Percentiles rank a stretch among this genome's conserved stretches.
These are phyloP conservation scores for Silurus aristotelis DNA, from an alignment of 2,797 vertebrate species.

Conservation along the genomic window DNA sequence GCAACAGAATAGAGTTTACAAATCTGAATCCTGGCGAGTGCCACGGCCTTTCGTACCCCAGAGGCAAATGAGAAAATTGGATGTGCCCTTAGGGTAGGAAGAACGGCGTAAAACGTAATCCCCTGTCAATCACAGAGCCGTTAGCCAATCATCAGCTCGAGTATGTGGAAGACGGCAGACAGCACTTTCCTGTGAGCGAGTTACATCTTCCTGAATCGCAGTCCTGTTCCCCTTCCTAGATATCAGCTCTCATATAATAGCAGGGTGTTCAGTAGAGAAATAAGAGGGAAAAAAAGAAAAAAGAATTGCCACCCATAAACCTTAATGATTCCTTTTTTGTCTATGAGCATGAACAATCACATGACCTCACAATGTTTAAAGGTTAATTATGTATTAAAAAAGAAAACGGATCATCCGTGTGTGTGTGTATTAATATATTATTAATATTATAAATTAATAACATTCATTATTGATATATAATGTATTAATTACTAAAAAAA, in stretches of 20 bases:
- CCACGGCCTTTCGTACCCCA: background rate
- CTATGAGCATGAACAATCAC: too few relatives aligned
- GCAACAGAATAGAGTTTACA: background rate
- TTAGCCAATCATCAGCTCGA: background rate
- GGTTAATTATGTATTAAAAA: too few relatives aligned
- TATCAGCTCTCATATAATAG: background rate
- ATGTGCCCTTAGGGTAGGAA: background rate
- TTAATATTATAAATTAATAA: too few relatives aligned
- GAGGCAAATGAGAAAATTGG: background rate
- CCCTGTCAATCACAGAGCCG: background rate
- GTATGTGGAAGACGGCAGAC: background rate
- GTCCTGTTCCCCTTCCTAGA: too few relatives aligned
- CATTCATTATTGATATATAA: too few relatives aligned
- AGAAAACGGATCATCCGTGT: too few relatives aligned
- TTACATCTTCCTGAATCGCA: background rate
- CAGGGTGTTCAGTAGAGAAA: background rate
- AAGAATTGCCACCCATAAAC: too few relatives aligned
- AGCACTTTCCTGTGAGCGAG: background rate
- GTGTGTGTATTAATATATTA: too few relatives aligned
- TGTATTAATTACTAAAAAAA: too few relatives aligned
- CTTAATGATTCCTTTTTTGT: too few relatives aligned
- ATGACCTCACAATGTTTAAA: background rate
- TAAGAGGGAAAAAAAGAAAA: background rate
- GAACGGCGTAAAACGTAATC: background rate
- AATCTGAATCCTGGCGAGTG: background rate